A percentile compares a stretch with the other conserved stretches of the same genome.
phyloP scores from a whole-genome alignment of 2,113 vertebrate genomes.

The Artemisiospiza belli region DNA sequence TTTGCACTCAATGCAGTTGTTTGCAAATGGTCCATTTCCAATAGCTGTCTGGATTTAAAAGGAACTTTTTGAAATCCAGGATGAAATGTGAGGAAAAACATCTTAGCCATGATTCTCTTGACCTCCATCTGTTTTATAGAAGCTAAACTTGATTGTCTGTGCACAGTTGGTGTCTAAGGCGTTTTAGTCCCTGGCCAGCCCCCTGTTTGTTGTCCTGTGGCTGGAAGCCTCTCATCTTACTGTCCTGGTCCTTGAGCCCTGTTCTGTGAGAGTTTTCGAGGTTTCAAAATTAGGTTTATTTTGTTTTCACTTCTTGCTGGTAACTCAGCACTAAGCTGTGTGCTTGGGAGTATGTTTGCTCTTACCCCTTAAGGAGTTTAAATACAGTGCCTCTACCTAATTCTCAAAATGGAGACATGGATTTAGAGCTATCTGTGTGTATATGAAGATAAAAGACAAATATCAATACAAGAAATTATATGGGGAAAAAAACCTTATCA shows the following conservation, averaged over 20 bases:
- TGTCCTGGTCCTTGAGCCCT: neutral
- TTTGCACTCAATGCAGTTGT: neutral
- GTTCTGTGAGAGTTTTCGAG: neutral
- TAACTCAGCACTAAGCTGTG: neutral
- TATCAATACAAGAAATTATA: neutral
- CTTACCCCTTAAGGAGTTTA: neutral
- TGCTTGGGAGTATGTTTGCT: neutral
- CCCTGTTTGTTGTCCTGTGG: neutral
- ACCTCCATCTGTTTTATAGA: neutral
- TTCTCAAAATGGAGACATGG: neutral
- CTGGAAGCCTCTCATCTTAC: accelerated
- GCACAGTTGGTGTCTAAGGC: neutral
- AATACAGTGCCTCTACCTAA: neutral
- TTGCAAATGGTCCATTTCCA: neutral
- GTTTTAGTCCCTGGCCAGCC: neutral
- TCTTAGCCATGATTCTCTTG: neutral
- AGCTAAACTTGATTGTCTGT: neutral
- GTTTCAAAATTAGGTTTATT: neutral
- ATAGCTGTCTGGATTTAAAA: neutral
- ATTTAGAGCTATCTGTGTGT: neutral
- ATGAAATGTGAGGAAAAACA: accelerated
- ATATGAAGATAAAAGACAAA: no score
- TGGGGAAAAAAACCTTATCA: neutral
- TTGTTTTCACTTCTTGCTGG: neutral
- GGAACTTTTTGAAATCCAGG: neutral